phyloP scores from a whole-genome alignment of 92 coral and sea anemone genomes.

The Micromussa lordhowensis region DNA sequence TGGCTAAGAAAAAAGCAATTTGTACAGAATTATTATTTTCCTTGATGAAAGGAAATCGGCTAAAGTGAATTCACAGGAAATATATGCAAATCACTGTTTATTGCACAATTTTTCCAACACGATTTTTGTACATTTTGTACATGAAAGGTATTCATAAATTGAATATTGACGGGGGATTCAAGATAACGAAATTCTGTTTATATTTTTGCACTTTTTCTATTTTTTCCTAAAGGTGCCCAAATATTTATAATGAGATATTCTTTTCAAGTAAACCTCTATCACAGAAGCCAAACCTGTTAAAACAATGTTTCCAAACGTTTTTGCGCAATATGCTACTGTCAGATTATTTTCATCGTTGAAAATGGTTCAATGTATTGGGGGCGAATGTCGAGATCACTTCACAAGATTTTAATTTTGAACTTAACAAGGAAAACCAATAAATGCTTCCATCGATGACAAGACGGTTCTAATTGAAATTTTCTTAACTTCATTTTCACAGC shows the following conservation, averaged over 20 bases:
- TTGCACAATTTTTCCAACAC: neutral
- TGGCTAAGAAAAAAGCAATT: constrained; percentile 42
- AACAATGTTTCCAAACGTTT: neutral
- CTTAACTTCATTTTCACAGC: constrained; percentile 28
- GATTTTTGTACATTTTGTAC: neutral
- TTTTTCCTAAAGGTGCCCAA: neutral
- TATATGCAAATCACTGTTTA: neutral
- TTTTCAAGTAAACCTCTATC: too few relatives aligned
- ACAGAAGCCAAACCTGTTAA: neutral
- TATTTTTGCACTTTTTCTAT: neutral
- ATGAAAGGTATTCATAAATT: neutral
- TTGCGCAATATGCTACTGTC: neutral
- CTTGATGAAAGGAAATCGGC: constrained; percentile 18
- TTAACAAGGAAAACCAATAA: neutral
- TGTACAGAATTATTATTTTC: constrained; percentile 9
- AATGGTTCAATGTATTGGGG: neutral
- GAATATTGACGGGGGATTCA: neutral
- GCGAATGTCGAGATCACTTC: neutral
- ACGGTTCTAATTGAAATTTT: constrained; percentile 30
- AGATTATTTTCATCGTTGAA: neutral
- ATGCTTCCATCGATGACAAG: neutral
- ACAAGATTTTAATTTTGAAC: neutral
- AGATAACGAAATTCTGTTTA: neutral
- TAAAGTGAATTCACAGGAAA: neutral
- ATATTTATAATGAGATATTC: neutral